Evolutionary conservation across 2,888 invertebrate species (phyloP), one percentile per base, ranked within the genome.

Genomic region (Mellilla xanthometata): DNA sequence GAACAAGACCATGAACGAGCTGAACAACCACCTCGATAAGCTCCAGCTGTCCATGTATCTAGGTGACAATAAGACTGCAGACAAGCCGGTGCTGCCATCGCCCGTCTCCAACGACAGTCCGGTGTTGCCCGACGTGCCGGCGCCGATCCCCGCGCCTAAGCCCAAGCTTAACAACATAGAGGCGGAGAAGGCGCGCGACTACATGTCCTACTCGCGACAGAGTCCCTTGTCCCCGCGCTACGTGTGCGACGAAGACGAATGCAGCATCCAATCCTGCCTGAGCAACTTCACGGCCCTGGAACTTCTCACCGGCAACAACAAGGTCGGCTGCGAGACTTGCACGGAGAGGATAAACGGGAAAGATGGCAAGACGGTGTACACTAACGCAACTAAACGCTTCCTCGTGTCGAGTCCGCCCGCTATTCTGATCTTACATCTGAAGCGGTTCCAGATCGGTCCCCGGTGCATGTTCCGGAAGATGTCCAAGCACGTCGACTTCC

Each of bases 211-310:
- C 55, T 71, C 75, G 29, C 73, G 82, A 1, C 81, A 74, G 55
- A 90, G 88, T 28, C 92, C 92, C 1, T 86, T 93, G 2, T 91
- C 93, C 1, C 91, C 93, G 0, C 91, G 95, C 10, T 95, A 94
- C 68, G 90, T 93, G 24, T 93, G 93, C 65, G 94, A 93, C 56
- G 95, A 95, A 42, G 94, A 94, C 28, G 96, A 96, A 61, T 95
- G 94, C 75, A 95, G 96, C 12, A 93, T 98, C 36, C 94, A 95
- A 63, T 96, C 97, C 0, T 98, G 98, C 73, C 92, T 99, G 39
- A 95, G 95, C 68, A 96, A 97, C 76, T 99, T 99, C 82, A 98
- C 97, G 0, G 94, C 95, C 0, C 91, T 96, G 9, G 99, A 99
- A 75, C 86, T 97, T 11, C 93, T 99, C 81, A 96, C 95, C 0